Conservation (phyloP, 1,140 invertebrate species). For the Apolygus lucorum region DNA sequence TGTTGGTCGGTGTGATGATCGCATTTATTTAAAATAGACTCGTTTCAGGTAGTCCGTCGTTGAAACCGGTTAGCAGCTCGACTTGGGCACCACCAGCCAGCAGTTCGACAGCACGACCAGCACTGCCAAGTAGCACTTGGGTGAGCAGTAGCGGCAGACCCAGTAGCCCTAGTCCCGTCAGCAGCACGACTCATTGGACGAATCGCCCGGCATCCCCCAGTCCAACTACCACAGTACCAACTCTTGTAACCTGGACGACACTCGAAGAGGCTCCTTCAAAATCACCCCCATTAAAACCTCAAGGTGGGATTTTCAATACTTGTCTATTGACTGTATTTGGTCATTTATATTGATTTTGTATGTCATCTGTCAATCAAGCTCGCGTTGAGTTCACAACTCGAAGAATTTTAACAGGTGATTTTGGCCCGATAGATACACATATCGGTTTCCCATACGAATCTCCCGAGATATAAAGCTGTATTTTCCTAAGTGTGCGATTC, state of each 20-base stretch:
- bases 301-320: neutral
- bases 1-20: neutral
- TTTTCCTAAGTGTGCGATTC: too few relatives aligned
- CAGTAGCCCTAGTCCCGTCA: neutral
- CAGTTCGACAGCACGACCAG: neutral
- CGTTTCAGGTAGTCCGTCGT: neutral
- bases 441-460: neutral
- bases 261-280: conserved; percentile 12
- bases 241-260: conserved; percentile 33
- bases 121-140: neutral
- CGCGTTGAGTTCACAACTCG: neutral
- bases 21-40: neutral
- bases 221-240: conserved; percentile 20
- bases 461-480: neutral
- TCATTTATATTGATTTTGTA: neutral
- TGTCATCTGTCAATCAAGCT: too few relatives aligned
- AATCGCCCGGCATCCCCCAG: neutral
- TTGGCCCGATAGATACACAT: neutral
- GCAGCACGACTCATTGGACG: neutral
- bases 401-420: neutral
- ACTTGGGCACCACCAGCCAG: neutral
- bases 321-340: neutral
- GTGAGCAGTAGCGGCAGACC: neutral
- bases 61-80: neutral
- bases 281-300: conserved; percentile 12